A percentile compares a stretch with the other conserved stretches of the same genome.
phyloP scores from a whole-genome alignment of 23 tunicate genomes.

The Ciona savignyi region DNA sequence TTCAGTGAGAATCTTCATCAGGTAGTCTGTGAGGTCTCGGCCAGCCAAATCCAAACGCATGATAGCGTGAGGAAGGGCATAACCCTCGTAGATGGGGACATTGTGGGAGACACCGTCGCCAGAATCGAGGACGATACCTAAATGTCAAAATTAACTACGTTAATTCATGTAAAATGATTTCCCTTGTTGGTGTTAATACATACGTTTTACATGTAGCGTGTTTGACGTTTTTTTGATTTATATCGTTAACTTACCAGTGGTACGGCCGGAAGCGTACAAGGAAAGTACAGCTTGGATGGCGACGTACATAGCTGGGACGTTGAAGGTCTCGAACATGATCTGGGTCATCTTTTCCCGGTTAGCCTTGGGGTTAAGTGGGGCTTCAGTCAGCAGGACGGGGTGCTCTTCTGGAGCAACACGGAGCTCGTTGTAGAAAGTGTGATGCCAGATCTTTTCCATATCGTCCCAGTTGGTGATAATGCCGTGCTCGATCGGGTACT shows the following conservation, averaged over 20 bases:
- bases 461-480: conserved; percentile 97
- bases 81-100: conserved; percentile 91
- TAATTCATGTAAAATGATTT: no score
- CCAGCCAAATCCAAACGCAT: conserved; percentile 72
- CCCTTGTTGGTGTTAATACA: no score
- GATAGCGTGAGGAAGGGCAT: conserved; percentile 98
- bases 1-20: conserved; percentile 77
- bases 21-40: conserved; percentile 59
- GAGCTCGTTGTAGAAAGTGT: conserved; percentile 91
- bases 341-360: conserved; percentile 91
- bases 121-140: conserved; percentile 57
- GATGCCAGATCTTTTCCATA: conserved; percentile 97
- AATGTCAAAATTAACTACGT: not conserved
- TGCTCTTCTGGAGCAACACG: conserved; percentile 84
- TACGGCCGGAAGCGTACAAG: conserved; percentile 84
- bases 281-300: conserved; percentile 94
- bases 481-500: conserved; percentile 93
- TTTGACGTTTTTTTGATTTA: no score
- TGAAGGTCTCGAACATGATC: conserved; percentile 94
- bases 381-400: conserved; percentile 65
- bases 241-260: conserved; percentile 76
- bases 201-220: no score
- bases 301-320: conserved; percentile 98
- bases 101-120: conserved; percentile 77
- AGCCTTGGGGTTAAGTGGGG: conserved; percentile 75